Evolutionary conservation across 2,113 vertebrate species (phyloP), one percentile per base, ranked within the genome.

Genomic region (Alligator mississippiensis): DNA sequence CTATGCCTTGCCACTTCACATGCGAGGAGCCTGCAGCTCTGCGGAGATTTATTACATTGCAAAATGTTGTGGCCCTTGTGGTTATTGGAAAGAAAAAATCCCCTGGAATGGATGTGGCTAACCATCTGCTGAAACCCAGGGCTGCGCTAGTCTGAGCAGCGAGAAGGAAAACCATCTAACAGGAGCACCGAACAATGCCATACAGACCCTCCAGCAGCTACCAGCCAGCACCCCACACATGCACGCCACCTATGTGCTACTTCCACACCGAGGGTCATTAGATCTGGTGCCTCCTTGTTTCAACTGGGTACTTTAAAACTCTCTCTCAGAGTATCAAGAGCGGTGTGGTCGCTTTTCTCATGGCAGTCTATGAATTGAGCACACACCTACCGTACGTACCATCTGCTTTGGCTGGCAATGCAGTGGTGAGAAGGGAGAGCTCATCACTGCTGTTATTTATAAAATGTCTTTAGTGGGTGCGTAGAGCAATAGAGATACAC

Each of bases 51-150:
- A 94, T 75, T 57, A 80, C 0, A 0, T 34, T 94, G 63, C 78
- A 96, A 97, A 92, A 87, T 80, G 90, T 89, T 76, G 89, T 75
- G 76, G 79, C 78, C 66, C 72, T 96, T 84, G 77, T 86, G 72
- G 60, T 95, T 89, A 85, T 80, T 70, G 94, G 80, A 24, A 90
- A 58, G 54, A 85, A 89, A 93, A 68, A 15, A 88, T 89, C 76
- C 83, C 63, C 75, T 77, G 58, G 82, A 95, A 95, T 96, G 87
- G 89, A 94, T 95, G 94, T 96, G 95, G 94, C 93, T 95, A 96
- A 94, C 90, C 96, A 97, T 91, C 87, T n/a, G 24, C 78, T 97
- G 94, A 96, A 96, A 96, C 92, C 82, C 82, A 91, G 95, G 89
- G 95, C 92, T 86, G 83, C 75, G 59, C 87, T 94, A 92, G 80